phyloP scores from a whole-genome alignment of 2,888 invertebrate species.

The Electrophaes corylata region DNA sequence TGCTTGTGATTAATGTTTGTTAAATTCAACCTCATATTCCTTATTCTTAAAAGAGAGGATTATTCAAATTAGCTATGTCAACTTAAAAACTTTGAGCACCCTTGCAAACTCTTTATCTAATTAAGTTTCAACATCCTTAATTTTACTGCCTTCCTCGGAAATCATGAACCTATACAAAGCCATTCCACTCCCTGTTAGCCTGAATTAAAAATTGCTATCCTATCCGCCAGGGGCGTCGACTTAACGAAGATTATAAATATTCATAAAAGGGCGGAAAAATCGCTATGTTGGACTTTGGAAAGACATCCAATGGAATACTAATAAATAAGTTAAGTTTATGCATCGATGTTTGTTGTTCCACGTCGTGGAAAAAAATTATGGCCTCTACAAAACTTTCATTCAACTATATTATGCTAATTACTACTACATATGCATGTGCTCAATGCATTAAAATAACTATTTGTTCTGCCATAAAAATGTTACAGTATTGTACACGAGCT shows the following conservation, averaged over 20 bases:
- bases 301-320: slow-evolving; percentile 18
- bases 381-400: slow-evolving; percentile 14
- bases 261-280: slow-evolving; percentile 34
- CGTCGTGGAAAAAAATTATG: slow-evolving; percentile 6
- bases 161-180: slow-evolving; percentile 34
- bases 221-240: slow-evolving; percentile 28
- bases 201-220: slow-evolving; percentile 39
- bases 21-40: not conserved
- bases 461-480: slow-evolving; percentile 33
- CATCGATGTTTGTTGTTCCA: slow-evolving; percentile 14
- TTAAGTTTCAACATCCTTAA: slow-evolving; percentile 25
- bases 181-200: slow-evolving; percentile 30
- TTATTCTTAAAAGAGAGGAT: not conserved
- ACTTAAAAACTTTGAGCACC: slow-evolving; percentile 1
- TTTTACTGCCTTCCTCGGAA: slow-evolving; percentile 24
- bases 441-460: slow-evolving; percentile 32
- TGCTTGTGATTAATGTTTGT: not conserved
- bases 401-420: slow-evolving; percentile 18
- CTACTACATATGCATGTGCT: slow-evolving; percentile 12
- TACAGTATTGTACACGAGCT: slow-evolving; percentile 34
- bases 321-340: slow-evolving; percentile 9
- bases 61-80: slow-evolving; percentile 8
- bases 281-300: slow-evolving; percentile 18
- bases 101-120: slow-evolving; percentile 17
- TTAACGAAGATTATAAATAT: slow-evolving; percentile 39